Percentiles rank a stretch among this genome's conserved stretches.
phyloP scores from a whole-genome alignment of 2,888 invertebrate species.

The Bugula neritina region DNA sequence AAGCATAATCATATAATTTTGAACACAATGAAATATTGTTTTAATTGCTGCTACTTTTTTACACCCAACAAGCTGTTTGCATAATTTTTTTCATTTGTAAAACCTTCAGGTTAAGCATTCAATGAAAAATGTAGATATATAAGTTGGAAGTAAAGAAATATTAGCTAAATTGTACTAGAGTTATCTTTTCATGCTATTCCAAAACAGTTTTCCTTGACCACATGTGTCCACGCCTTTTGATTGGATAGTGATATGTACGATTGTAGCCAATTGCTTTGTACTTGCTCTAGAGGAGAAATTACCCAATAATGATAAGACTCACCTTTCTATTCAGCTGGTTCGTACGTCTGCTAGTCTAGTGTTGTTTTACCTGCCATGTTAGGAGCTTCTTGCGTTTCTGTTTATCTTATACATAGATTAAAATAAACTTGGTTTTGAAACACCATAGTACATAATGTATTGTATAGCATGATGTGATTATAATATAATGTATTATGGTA shows the following conservation, averaged over 20 bases:
- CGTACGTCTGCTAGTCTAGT: constrained; percentile 48
- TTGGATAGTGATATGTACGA: constrained; percentile 99
- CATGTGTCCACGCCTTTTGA: constrained; percentile 77
- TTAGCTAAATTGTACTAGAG: too few relatives aligned
- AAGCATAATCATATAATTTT: background rate
- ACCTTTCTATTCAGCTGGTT: constrained; percentile 96
- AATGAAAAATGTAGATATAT: too few relatives aligned
- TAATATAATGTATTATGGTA: too few relatives aligned
- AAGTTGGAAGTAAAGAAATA: too few relatives aligned
- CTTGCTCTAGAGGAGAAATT: constrained; percentile 99
- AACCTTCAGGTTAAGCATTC: too few relatives aligned
- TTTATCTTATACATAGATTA: too few relatives aligned
- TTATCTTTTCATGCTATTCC: too few relatives aligned
- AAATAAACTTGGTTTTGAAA: too few relatives aligned
- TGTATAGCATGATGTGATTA: background rate
- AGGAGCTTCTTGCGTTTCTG: too few relatives aligned
- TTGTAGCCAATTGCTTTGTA: constrained; percentile 99
- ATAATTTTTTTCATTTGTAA: too few relatives aligned
- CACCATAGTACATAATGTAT: background rate
- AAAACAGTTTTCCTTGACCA: constrained; percentile 55
- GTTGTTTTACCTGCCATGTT: too few relatives aligned
- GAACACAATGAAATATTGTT: background rate
- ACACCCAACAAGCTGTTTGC: too few relatives aligned
- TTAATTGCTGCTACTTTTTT: background rate
- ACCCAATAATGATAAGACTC: constrained; percentile 97